Conservation (phyloP, 2,113 vertebrate species). For the Cavia porcellus region DNA sequence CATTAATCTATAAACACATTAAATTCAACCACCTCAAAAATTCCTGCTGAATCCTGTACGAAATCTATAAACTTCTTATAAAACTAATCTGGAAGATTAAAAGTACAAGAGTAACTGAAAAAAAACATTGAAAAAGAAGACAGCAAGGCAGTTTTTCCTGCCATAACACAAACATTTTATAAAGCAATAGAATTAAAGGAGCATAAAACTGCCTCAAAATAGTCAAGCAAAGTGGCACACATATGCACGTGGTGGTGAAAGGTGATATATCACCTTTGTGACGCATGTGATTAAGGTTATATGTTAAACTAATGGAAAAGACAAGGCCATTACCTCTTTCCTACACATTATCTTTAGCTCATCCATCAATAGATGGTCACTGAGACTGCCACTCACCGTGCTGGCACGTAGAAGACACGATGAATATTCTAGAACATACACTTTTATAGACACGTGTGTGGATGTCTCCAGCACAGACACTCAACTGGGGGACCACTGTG, state of each 20-base stretch:
- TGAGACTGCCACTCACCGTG: neutral
- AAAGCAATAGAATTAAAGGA: neutral
- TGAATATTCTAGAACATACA: neutral
- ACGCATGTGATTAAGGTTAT: neutral
- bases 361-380: neutral
- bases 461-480: neutral
- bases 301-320: slow-evolving; percentile 33
- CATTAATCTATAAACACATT: neutral
- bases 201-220: neutral
- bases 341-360: neutral
- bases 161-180: neutral
- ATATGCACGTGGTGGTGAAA: neutral
- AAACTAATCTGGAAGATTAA: slow-evolving; percentile 36
- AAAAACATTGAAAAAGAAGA: slow-evolving; percentile 9
- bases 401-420: neutral
- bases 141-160: neutral
- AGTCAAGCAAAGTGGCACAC: neutral
- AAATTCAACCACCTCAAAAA: neutral
- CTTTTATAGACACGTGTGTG: neutral
- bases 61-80: neutral
- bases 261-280: neutral
- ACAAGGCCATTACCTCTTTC: neutral
- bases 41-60: neutral
- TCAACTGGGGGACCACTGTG: neutral
- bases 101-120: neutral